Evolutionary conservation across 2,797 vertebrate species (phyloP), one percentile per base, ranked within the genome.

Genomic region (Poecilia velifera): DNA sequence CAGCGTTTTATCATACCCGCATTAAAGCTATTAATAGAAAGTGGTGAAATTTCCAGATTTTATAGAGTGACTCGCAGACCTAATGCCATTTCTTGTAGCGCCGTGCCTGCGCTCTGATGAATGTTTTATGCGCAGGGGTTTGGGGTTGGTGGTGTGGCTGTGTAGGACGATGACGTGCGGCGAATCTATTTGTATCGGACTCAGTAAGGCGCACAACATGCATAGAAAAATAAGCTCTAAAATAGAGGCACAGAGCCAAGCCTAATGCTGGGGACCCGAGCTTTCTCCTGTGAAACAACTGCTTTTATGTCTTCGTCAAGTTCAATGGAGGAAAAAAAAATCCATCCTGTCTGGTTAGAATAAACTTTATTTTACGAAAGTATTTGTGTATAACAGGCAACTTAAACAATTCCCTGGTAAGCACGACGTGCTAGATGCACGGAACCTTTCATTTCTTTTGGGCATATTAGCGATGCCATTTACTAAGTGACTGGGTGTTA

Each of bases 51-150:
- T 78, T 16, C 6, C 36, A 20, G 55, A 73, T 72, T 82, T 64
- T 68, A 12, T 55, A 72, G 83, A 68, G 74, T 74, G 71, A 81
- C 53, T 84, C 31, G 70, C 76, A 80, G 76, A 78, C 71, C 70
- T 78, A 73, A 84, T 80, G 90, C 84, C 80, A 86, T 88, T 88
- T 93, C 81, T 93, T 82, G 83, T 85, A 89, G 34, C 18, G 18
- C 62, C 64, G 64, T 68, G 64, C 36, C 8, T 25, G 90, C 74
- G 91, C 94, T 88, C 95, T 94, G 94, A 97, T 98, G 95, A 97
- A 97, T 98, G 96, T 97, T 97, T 97, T 95, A 97, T 97, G 96
- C 94, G 95, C 95, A 96, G 82, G 94, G 95, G 96, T 70, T 82
- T 74, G 13, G 73, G 95, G 96, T 9, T 57, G 81, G 71, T 28